A percentile compares a stretch with the other conserved stretches of the same genome.
Conservation (phyloP, 2,888 invertebrate genomes). For the Dysmachus trigonus region DNA sequence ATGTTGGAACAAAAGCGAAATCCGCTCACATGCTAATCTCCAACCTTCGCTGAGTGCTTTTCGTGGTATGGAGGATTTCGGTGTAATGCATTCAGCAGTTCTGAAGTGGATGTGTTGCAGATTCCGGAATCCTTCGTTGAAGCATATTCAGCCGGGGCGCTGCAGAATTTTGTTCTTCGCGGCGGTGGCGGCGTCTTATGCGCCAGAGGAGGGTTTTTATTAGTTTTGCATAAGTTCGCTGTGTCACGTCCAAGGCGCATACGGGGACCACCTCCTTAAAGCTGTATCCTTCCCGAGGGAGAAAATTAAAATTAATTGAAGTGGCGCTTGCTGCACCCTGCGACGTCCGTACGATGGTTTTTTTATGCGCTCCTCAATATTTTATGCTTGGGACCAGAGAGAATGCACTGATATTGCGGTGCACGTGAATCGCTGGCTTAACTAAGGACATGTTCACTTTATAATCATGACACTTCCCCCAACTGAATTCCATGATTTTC, state of each 20-base stretch:
- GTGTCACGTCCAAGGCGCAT: background rate
- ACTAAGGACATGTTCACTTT: background rate
- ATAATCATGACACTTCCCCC: background rate
- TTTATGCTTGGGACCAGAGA: background rate
- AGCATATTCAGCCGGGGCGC: background rate
- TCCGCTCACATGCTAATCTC: conserved; percentile 2
- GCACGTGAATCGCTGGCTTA: background rate
- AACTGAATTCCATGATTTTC: background rate
- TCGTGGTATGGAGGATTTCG: conserved; percentile 17
- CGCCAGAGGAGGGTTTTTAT: conserved; percentile 3
- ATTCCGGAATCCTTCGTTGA: background rate
- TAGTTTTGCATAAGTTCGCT: background rate
- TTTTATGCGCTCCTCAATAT: background rate
- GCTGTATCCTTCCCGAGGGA: background rate
- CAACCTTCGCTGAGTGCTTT: conserved; percentile 20
- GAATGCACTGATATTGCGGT: background rate
- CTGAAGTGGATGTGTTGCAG: background rate
- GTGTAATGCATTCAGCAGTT: conserved; percentile 5
- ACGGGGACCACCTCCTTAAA: background rate
- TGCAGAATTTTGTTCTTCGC: background rate
- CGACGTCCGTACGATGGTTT: background rate
- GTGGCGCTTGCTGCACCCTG: background rate
- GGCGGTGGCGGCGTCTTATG: background rate
- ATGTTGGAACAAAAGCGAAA: background rate
- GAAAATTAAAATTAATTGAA: background rate